A percentile compares a stretch with the other conserved stretches of the same genome.
Evolutionary conservation across 1,140 invertebrate species (phyloP).

Genomic region (Geopemphigus sp.): DNA sequence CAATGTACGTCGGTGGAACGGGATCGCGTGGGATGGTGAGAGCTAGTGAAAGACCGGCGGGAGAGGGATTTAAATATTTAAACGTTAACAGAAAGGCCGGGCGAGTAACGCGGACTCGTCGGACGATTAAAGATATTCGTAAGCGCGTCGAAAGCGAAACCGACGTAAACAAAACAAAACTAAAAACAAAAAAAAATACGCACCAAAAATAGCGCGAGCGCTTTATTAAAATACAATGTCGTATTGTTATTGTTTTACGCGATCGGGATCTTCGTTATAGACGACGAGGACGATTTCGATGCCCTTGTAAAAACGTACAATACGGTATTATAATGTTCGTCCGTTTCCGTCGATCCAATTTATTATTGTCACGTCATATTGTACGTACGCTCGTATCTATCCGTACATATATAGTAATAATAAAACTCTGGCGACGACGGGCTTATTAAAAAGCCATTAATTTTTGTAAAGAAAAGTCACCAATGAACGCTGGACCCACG

Average conservation of each 20-base stretch:
- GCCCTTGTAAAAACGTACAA: neutral
- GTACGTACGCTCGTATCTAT: neutral
- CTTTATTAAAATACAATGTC: too few relatives aligned
- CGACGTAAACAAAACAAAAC: neutral
- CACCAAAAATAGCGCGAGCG: too few relatives aligned
- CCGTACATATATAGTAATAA: too few relatives aligned
- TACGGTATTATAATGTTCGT: neutral
- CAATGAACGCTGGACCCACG: too few relatives aligned
- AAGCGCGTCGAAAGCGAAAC: neutral
- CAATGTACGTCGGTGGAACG: too few relatives aligned
- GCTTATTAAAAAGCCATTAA: conserved; percentile 34
- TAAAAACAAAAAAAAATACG: neutral
- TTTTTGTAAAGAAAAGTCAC: conserved; percentile 17
- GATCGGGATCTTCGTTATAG: neutral
- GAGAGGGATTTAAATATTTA: too few relatives aligned
- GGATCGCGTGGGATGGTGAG: too few relatives aligned
- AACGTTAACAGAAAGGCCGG: neutral
- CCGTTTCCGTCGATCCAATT: conserved; percentile 8
- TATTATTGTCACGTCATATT: neutral
- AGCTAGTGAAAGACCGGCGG: too few relatives aligned
- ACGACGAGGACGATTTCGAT: neutral
- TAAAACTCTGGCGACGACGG: neutral
- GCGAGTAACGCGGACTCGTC: neutral
- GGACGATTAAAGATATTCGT: neutral
- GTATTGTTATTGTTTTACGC: neutral